Conservation (phyloP, 2,888 invertebrate genomes). For the Nomada flava region DNA sequence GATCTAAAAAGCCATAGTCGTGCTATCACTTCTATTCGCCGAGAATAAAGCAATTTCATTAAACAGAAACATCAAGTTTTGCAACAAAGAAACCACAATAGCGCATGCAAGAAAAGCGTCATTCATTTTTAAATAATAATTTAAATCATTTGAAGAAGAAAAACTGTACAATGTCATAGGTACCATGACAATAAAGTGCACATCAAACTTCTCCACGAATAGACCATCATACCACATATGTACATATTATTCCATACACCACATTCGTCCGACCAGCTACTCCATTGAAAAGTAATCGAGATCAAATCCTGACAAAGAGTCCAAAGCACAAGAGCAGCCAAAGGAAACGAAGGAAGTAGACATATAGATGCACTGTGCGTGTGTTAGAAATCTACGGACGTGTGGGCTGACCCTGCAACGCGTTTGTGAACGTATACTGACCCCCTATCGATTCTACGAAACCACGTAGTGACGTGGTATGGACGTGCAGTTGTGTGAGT, state of each 20-base stretch:
- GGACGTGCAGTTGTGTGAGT: neutral
- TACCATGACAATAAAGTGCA: neutral
- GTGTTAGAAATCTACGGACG: neutral
- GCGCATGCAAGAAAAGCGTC: too few species aligned
- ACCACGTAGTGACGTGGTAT: constrained; percentile 17
- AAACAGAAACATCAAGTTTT: too few species aligned
- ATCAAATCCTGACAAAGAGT: neutral
- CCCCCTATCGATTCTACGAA: constrained; percentile 43
- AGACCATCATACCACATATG: too few species aligned
- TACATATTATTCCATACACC: too few species aligned
- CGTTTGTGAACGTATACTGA: neutral
- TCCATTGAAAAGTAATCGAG: neutral
- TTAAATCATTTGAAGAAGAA: too few species aligned
- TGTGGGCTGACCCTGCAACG: neutral
- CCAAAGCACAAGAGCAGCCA: neutral
- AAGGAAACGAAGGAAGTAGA: too few species aligned
- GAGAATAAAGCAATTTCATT: neutral
- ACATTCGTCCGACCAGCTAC: too few species aligned
- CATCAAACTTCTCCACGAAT: too few species aligned
- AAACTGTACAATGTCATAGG: too few species aligned
- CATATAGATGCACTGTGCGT: neutral
- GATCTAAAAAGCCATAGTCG: constrained; percentile 1
- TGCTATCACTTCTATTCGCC: neutral
- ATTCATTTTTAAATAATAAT: too few species aligned
- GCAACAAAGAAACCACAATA: too few species aligned